Percentiles rank a stretch among this genome's conserved stretches.
These are phyloP conservation scores for Buceros bicornis DNA, from an alignment of 2,797 vertebrate species.

Conservation along the genomic window DNA sequence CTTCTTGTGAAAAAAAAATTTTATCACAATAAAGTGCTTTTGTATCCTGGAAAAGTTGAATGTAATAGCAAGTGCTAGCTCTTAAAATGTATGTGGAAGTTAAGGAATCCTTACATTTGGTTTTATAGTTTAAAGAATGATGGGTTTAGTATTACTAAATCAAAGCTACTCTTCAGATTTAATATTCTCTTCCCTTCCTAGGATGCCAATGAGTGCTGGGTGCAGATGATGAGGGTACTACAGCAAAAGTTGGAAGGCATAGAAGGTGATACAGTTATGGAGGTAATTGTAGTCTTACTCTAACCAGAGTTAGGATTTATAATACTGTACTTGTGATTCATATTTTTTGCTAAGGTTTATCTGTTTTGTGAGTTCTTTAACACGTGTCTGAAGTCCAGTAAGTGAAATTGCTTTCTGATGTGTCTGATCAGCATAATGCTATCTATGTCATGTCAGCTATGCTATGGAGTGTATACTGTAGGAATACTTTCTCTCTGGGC, in stretches of 20 bases:
- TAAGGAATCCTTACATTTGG: not conserved
- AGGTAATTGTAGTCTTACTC: constrained; percentile 81
- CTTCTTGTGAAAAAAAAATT: not conserved
- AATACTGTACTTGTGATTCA: not conserved
- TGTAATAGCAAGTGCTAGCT: not conserved
- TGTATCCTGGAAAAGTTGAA: not conserved
- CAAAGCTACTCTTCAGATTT: not conserved
- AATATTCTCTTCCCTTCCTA: constrained; percentile 63
- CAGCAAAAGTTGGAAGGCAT: constrained; percentile 96
- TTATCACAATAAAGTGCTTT: not conserved
- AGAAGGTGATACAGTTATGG: constrained; percentile 90
- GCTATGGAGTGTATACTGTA: rapidly evolving
- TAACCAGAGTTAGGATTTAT: not conserved
- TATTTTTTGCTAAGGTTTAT: not conserved
- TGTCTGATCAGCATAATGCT: not conserved
- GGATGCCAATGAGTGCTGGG: constrained; percentile 99
- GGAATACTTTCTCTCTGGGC: not conserved
- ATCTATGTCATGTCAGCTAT: rapidly evolving
- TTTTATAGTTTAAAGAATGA: not conserved
- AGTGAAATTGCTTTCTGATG: not conserved
- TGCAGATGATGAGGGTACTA: constrained; percentile 96
- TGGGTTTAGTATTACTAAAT: not conserved
- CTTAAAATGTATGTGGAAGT: not conserved
- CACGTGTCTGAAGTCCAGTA: not conserved
- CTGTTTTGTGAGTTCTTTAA: not conserved